Conservation (phyloP, 2,888 invertebrate species). For the Cepaea hortensis region DNA sequence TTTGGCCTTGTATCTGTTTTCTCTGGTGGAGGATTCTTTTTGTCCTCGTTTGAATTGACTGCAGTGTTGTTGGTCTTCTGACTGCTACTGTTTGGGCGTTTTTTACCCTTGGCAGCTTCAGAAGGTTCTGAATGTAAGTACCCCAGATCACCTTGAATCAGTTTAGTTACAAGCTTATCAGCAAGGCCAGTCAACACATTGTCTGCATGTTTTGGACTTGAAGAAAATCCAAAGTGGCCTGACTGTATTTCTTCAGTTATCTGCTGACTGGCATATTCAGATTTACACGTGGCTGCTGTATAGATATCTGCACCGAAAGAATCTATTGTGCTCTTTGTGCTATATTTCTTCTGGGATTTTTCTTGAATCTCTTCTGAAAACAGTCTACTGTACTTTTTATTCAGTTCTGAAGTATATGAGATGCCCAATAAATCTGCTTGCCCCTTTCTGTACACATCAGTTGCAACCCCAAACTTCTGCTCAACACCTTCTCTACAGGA, state of each 20-base stretch:
- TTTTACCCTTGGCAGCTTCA: conserved; percentile 12
- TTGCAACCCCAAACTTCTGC: neutral
- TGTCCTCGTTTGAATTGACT: neutral
- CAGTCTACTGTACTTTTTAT: too few species aligned
- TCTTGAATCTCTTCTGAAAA: neutral
- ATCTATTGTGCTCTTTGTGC: neutral
- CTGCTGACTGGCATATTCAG: neutral
- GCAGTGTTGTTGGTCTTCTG: neutral
- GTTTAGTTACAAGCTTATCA: conserved; percentile 39
- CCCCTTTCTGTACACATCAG: neutral
- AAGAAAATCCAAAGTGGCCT: conserved; percentile 24
- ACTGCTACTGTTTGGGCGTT: conserved; percentile 17
- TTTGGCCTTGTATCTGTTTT: neutral
- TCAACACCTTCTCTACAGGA: neutral
- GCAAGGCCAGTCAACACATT: neutral
- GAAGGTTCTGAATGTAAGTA: neutral
- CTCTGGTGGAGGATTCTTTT: neutral
- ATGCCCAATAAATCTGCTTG: neutral
- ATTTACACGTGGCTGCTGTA: neutral
- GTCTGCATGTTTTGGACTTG: neutral
- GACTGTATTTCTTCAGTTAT: conserved; percentile 1
- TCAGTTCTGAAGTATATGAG: neutral
- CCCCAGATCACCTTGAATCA: conserved; percentile 34
- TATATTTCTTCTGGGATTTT: neutral
- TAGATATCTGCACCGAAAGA: neutral